Base-by-base conservation (phyloP, 2,113 vertebrate species). In the Tichodroma muraria region DNA sequence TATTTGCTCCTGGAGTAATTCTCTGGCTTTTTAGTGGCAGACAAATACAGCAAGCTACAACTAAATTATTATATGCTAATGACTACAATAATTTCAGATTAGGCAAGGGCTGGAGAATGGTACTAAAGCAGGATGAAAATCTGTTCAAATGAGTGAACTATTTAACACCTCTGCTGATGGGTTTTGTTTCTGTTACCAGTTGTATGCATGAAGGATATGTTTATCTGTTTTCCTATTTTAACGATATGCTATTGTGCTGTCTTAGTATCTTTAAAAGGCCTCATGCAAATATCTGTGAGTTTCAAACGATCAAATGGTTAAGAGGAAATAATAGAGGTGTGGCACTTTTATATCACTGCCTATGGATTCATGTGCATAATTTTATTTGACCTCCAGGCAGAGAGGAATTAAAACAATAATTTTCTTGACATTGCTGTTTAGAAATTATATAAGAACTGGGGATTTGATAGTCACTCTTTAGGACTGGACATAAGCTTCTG, bases 141-240 rank as follows among this genome's bases (percentile, higher is more conserved):
- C 49, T 88, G 52, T 68, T 94, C 40, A 93, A 33, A 31, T 70
- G 56, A 80, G 33, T 0, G 0, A 73, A 37, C 28, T 12, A 31
- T 88, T 93, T 89, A 91, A 75, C 37, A 77, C 7, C 17, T 70
- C 79, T 85, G 59, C 31, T 81, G 44, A 80, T 64, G 24, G 49
- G 20, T 8, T 90, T 14, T 66, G 50, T 49, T 89, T 73, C 84
- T 82, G 22, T 50, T 92, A 40, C 10, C 27, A 56, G 12, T 30
- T 52, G 4, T n/a, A 33, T 35, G 45, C 56, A 44, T 65, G 75
- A 88, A 93, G 61, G 57, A 50, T 85, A 45, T 87, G 70, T 95
- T 95, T 97, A 50, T 81, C 65, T 84, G 33, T 44, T 93, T 93
- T 80, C 37, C 10, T 54, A 27, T 82, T 95, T 93, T 83, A 87